Evolutionary conservation across 2,888 invertebrate genomes (phyloP).

Genomic region (Lithophane socia): DNA sequence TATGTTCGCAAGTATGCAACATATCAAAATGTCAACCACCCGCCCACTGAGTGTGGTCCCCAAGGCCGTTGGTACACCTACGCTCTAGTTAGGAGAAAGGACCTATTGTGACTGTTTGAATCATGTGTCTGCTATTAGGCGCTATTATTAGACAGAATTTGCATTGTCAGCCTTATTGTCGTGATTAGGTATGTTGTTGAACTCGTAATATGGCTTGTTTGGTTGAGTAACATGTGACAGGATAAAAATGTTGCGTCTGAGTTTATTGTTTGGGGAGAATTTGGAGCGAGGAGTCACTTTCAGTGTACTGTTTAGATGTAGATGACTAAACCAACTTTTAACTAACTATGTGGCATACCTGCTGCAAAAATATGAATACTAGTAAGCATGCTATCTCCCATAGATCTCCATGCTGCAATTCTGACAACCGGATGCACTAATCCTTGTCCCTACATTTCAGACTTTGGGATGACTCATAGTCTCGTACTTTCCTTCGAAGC

Average conservation of each 20-base stretch:
- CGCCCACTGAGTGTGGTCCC: constrained; percentile 68
- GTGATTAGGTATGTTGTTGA: constrained; percentile 64
- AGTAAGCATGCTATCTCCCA: too few relatives aligned
- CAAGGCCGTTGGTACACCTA: constrained; percentile 85
- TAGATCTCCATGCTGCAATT: too few relatives aligned
- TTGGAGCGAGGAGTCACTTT: constrained; percentile 50
- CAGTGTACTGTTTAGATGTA: constrained; percentile 20
- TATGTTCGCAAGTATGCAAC: constrained; percentile 69
- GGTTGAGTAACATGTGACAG: constrained; percentile 64
- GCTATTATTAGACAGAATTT: constrained; percentile 76
- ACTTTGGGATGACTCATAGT: constrained; percentile 24
- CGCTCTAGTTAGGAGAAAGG: constrained; percentile 87
- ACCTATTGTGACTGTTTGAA: constrained; percentile 82
- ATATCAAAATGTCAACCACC: constrained; percentile 75
- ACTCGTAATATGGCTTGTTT: constrained; percentile 65
- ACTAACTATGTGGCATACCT: background rate
- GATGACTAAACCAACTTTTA: constrained; percentile 37
- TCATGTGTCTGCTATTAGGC: constrained; percentile 73
- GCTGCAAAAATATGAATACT: background rate
- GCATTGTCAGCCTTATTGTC: constrained; percentile 74
- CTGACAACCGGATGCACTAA: background rate
- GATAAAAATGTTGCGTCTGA: constrained; percentile 56
- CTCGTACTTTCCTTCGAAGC: constrained; percentile 24
- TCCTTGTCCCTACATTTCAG: background rate
- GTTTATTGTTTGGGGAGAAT: constrained; percentile 57